Evolutionary conservation across 1,140 invertebrate genomes (phyloP).

Genomic region (Heliconius hewitsoni): DNA sequence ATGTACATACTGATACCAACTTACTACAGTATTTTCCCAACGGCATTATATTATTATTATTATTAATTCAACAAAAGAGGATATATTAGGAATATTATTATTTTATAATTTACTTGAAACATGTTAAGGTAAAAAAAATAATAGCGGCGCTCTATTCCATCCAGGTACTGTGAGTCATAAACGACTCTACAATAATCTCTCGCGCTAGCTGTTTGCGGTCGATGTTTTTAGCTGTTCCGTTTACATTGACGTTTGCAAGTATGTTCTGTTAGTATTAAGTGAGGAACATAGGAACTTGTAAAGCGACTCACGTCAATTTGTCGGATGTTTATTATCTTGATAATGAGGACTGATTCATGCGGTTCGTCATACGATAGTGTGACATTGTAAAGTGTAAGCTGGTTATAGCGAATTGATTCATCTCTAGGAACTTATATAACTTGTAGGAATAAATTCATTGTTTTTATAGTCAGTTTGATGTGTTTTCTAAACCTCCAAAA

Average conservation of each 20-base stretch:
- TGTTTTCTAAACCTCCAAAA: not conserved
- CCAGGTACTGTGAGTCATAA: slow-evolving; percentile 31
- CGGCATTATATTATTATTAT: not conserved
- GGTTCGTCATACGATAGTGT: slow-evolving; percentile 31
- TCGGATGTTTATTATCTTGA: slow-evolving; percentile 26
- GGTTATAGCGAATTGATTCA: slow-evolving; percentile 31
- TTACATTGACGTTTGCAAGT: slow-evolving; percentile 36
- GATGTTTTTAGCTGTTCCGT: slow-evolving; percentile 6
- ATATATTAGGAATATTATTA: slow-evolving; percentile 9
- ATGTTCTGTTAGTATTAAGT: not conserved
- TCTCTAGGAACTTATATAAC: not conserved
- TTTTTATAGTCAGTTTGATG: too few species aligned
- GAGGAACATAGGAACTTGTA: slow-evolving; percentile 24
- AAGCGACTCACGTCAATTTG: slow-evolving; percentile 9
- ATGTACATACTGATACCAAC: not conserved
- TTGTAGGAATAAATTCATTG: too few species aligned
- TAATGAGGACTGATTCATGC: slow-evolving; percentile 32
- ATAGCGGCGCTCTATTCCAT: slow-evolving; percentile 27
- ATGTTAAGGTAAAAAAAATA: slow-evolving; percentile 20
- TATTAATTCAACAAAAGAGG: too few species aligned
- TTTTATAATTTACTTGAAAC: not conserved
- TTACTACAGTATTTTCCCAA: not conserved
- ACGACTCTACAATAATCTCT: slow-evolving; percentile 18
- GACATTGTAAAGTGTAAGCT: slow-evolving; percentile 22
- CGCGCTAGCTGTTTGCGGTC: slow-evolving; percentile 17